These are phyloP conservation scores for Chironomus striatipennis DNA, from an alignment of 1,140 invertebrate genomes.

Conservation along the genomic window DNA sequence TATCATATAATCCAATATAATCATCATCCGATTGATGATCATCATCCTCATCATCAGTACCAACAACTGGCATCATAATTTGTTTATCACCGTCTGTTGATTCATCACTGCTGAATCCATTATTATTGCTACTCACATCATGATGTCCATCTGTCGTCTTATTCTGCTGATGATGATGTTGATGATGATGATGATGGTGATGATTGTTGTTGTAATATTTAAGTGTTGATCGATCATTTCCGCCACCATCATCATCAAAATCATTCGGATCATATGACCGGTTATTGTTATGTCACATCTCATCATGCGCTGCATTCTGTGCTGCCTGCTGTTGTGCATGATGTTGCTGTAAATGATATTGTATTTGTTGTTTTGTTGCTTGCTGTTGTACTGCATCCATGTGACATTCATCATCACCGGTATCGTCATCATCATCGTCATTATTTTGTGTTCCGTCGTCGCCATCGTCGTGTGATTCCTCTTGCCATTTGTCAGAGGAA, in stretches of 20 bases:
- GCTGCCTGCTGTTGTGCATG: conserved; percentile 1
- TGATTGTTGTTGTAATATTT: conserved; percentile 20
- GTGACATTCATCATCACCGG: neutral
- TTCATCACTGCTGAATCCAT: conserved; percentile 6
- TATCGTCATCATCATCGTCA: conserved; percentile 4
- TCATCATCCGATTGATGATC: conserved; percentile 18
- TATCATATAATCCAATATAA: conserved; percentile 22
- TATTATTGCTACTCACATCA: conserved; percentile 5
- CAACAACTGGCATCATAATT: conserved; percentile 16
- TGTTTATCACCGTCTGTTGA: neutral
- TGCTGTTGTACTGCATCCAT: conserved; percentile 21
- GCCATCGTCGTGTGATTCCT: conserved; percentile 49
- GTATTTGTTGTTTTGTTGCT: conserved; percentile 5
- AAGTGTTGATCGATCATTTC: neutral
- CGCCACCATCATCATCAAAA: neutral
- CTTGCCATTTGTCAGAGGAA: conserved; percentile 98
- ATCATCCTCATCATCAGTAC: neutral
- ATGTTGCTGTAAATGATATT: conserved; percentile 18
- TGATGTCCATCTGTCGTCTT: neutral
- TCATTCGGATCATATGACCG: conserved; percentile 12
- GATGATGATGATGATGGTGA: neutral
- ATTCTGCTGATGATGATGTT: neutral
- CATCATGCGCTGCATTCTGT: neutral
- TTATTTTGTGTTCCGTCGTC: neutral
- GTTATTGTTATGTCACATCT: conserved; percentile 21